phyloP scores from a whole-genome alignment of 2,113 vertebrate genomes.

The Manacus vitellinus region DNA sequence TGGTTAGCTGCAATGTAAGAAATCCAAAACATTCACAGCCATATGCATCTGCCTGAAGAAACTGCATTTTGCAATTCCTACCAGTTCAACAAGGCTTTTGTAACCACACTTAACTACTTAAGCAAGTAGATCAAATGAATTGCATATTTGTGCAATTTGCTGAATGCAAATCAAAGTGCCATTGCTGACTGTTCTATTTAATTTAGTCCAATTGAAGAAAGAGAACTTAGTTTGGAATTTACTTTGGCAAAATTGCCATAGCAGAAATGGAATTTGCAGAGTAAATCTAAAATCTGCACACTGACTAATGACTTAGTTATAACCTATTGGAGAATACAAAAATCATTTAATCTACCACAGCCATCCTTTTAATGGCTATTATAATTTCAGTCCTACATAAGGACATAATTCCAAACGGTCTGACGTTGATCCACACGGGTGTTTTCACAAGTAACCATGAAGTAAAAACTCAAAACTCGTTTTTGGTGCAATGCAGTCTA shows the following conservation, averaged over 20 bases:
- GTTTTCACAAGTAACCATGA: not conserved
- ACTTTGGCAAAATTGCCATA: not conserved
- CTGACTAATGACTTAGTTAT: not conserved
- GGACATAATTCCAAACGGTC: not conserved
- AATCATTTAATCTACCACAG: not conserved
- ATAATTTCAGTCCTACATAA: not conserved
- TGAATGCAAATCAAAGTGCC: not conserved
- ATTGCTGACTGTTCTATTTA: not conserved
- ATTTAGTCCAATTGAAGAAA: not conserved
- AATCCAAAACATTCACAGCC: not conserved
- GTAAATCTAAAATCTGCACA: not conserved
- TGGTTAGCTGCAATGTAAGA: not conserved
- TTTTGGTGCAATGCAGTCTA: not conserved
- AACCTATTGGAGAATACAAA: not conserved
- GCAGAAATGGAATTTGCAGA: not conserved
- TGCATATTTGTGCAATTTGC: not conserved
- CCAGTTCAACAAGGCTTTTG: not conserved
- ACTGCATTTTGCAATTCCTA: not conserved
- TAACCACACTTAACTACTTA: not conserved
- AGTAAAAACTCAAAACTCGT: not conserved
- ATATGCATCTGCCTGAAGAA: not conserved
- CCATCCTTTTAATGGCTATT: not conserved
- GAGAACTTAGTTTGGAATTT: not conserved
- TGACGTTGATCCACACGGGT: not conserved
- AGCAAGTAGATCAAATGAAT: not conserved